phyloP scores from a whole-genome alignment of 2,888 invertebrate species.

The Netelia melanura region DNA sequence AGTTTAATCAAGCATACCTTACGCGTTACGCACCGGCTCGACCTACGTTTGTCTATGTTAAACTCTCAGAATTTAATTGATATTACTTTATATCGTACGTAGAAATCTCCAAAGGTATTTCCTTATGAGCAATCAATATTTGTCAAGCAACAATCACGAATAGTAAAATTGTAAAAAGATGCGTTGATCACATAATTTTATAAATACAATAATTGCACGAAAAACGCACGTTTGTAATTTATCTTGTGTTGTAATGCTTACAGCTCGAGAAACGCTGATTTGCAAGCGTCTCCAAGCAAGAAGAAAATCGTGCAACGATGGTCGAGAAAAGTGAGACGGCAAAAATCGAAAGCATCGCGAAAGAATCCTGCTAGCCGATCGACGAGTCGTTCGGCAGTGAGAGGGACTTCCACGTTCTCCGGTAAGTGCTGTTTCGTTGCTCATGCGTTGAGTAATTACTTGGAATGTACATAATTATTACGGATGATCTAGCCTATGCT shows the following conservation, averaged over 20 bases:
- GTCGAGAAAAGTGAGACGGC: conserved; percentile 88
- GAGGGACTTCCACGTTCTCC: conserved; percentile 60
- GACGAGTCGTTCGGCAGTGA: conserved; percentile 52
- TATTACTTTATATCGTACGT: too few relatives aligned
- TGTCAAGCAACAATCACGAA: too few relatives aligned
- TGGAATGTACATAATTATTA: not conserved
- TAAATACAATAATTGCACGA: not conserved
- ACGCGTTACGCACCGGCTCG: not conserved
- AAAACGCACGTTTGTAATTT: not conserved
- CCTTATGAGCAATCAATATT: too few relatives aligned
- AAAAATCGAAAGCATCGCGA: conserved; percentile 87
- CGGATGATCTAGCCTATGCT: not conserved
- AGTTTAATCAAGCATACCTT: conserved; percentile 37
- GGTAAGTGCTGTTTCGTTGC: conserved; percentile 60
- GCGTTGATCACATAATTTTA: not conserved
- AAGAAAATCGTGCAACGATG: conserved; percentile 83
- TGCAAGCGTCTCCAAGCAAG: conserved; percentile 60
- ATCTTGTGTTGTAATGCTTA: not conserved
- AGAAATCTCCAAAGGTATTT: too few relatives aligned
- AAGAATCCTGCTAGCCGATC: conserved; percentile 72
- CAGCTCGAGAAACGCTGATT: conserved; percentile 56
- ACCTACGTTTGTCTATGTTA: not conserved
- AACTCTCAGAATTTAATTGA: too few relatives aligned
- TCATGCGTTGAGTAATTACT: not conserved
- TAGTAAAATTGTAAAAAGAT: too few relatives aligned